These are phyloP conservation scores for Cyprinella venusta DNA, from an alignment of 2,797 vertebrate species.

Conservation along the genomic window DNA sequence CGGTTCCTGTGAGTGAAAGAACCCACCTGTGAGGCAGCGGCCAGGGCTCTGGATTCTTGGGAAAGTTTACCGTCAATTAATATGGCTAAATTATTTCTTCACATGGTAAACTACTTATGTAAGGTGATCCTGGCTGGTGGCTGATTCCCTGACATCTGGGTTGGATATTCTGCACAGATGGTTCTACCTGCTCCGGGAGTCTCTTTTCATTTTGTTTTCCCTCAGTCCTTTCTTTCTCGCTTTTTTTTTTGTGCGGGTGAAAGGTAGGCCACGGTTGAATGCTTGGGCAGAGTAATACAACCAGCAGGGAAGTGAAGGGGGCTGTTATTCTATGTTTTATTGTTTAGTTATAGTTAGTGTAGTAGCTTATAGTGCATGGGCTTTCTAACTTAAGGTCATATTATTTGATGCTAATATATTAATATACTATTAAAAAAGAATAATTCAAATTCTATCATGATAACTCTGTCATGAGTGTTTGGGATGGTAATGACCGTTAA, in stretches of 20 bases:
- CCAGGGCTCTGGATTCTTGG: conserved; percentile 78
- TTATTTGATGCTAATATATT: neutral
- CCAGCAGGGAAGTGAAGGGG: conserved; percentile 26
- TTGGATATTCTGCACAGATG: conserved; percentile 83
- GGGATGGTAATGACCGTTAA: neutral
- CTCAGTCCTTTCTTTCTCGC: conserved; percentile 47
- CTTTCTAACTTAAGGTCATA: neutral
- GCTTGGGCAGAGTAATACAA: conserved; percentile 59
- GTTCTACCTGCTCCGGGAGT: conserved; percentile 81
- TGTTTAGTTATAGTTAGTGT: conserved; percentile 1
- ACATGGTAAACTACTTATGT: conserved; percentile 91
- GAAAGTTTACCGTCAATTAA: conserved; percentile 95
- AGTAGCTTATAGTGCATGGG: neutral
- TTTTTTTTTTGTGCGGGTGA: conserved; percentile 55
- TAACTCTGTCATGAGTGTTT: neutral
- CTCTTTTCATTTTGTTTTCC: conserved; percentile 51
- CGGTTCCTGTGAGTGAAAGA: conserved; percentile 87
- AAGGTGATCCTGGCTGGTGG: conserved; percentile 82
- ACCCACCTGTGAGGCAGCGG: conserved; percentile 89
- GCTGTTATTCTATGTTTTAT: conserved; percentile 50
- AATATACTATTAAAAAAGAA: neutral
- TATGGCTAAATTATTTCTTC: conserved; percentile 91
- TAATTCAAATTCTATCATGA: neutral
- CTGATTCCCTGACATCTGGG: conserved; percentile 79
- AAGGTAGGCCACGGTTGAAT: conserved; percentile 59